These are phyloP conservation scores for Plusia festucae DNA, from an alignment of 2,888 invertebrate genomes.

Conservation along the genomic window DNA sequence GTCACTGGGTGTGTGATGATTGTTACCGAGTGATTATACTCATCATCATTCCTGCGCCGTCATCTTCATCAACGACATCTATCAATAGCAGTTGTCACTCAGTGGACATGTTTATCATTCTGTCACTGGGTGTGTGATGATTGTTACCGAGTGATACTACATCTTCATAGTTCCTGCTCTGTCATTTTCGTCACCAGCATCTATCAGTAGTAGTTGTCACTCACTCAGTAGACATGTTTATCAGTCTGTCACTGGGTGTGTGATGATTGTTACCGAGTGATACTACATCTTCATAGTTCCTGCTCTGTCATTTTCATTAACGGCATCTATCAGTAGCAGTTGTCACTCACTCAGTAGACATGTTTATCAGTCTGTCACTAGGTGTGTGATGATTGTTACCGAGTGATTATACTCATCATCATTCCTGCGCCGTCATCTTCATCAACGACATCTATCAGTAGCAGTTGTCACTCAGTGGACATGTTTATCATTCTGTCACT, in stretches of 20 bases:
- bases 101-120: constrained; percentile 48
- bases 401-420: constrained; percentile 10
- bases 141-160: constrained; percentile 27
- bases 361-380: constrained; percentile 61
- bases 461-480: constrained; percentile 36
- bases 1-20: constrained; percentile 46
- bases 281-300: not conserved
- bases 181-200: not conserved
- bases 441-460: not conserved
- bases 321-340: constrained; percentile 9
- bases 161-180: not conserved
- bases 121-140: constrained; percentile 57
- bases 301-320: not conserved
- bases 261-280: constrained; percentile 37
- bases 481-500: constrained; percentile 55
- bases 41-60: not conserved
- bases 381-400: constrained; percentile 51
- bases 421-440: not conserved
- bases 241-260: constrained; percentile 63
- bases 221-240: constrained; percentile 49
- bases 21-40: not conserved
- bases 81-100: constrained; percentile 10
- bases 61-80: not conserved
- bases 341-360: constrained; percentile 43
- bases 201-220: constrained; percentile 13